Evolutionary conservation across 2,113 vertebrate genomes (phyloP).

Genomic region (Sakesphorus luctuosus): DNA sequence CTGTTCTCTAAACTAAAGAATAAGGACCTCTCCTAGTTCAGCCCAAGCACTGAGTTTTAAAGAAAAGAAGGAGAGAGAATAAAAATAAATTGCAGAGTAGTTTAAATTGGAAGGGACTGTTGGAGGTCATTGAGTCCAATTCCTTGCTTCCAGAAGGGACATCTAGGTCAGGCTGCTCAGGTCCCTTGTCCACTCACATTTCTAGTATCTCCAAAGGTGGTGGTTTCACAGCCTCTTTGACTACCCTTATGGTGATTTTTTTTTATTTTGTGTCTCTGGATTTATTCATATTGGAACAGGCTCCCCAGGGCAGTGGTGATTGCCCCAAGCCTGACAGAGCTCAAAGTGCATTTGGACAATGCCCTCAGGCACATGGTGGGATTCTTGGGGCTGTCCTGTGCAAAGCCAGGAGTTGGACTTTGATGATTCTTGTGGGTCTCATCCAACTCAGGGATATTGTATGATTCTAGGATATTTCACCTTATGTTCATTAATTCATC

Average conservation of each 20-base stretch:
- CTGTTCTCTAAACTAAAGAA: not conserved
- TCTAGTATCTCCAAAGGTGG: not conserved
- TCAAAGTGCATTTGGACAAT: not conserved
- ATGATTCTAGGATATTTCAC: not conserved
- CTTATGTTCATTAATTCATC: not conserved
- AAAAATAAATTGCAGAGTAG: not conserved
- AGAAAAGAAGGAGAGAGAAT: not conserved
- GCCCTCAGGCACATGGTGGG: not conserved
- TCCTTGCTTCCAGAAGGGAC: not conserved
- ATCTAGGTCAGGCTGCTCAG: not conserved
- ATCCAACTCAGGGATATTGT: not conserved
- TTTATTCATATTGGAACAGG: not conserved
- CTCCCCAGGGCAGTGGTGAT: not conserved
- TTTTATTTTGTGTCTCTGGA: not conserved
- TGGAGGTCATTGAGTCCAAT: not conserved
- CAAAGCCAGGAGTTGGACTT: not conserved
- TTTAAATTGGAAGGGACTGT: not conserved
- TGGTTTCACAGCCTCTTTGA: not conserved
- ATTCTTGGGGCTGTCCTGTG: not conserved
- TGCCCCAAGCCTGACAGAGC: not conserved
- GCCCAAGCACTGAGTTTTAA: not conserved
- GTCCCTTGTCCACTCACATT: not conserved
- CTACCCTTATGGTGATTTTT: not conserved
- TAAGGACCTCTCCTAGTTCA: not conserved
- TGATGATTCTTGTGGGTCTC: not conserved